Evolutionary conservation across 2,113 vertebrate species (phyloP).

Genomic region (Neomonachus schauinslandi): DNA sequence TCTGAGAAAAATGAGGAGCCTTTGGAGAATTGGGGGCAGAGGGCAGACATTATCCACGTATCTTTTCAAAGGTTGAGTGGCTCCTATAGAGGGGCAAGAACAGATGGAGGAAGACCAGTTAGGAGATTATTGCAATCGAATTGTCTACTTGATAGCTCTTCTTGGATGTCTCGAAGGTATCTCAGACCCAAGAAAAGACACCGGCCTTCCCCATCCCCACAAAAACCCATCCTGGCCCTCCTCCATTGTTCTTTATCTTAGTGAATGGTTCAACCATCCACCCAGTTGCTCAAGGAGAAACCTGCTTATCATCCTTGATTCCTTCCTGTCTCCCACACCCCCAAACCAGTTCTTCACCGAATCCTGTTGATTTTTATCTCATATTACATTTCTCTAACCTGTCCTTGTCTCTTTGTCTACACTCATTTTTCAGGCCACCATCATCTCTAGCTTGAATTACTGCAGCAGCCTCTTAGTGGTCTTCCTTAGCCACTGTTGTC

Average conservation of each 20-base stretch:
- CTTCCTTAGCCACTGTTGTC: neutral
- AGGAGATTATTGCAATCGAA: neutral
- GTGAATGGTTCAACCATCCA: neutral
- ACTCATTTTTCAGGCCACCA: neutral
- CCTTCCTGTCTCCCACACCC: neutral
- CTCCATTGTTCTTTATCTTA: neutral
- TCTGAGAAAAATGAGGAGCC: neutral
- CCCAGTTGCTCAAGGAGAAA: neutral
- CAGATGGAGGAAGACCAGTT: neutral
- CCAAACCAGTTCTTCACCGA: neutral
- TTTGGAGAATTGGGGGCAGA: neutral
- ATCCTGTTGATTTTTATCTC: neutral
- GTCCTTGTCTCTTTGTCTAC: neutral
- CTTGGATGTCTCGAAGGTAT: neutral
- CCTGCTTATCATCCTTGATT: neutral
- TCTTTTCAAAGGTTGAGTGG: slow-evolving; percentile 35
- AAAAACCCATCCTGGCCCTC: neutral
- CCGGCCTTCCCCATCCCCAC: neutral
- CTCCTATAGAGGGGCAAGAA: neutral
- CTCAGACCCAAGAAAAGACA: neutral
- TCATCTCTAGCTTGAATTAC: slow-evolving; percentile 14
- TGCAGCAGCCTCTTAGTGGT: neutral
- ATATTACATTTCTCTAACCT: neutral
- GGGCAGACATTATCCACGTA: neutral
- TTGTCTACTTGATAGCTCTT: neutral